These are phyloP conservation scores for Thermophis baileyi DNA, from an alignment of 2,113 vertebrate species.

Conservation along the genomic window DNA sequence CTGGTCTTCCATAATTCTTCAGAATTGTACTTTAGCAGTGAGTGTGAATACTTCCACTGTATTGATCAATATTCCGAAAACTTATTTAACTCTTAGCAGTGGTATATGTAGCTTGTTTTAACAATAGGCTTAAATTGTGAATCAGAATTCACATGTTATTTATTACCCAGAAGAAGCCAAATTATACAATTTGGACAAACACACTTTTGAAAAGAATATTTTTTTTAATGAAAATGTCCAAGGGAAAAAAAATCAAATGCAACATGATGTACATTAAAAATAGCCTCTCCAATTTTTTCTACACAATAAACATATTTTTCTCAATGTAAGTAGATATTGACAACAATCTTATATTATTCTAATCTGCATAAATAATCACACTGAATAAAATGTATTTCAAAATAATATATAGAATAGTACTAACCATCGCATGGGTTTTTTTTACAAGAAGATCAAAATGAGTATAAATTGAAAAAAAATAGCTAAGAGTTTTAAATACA, in stretches of 20 bases:
- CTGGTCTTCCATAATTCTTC: neutral
- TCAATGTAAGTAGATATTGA: neutral
- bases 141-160: neutral
- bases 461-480: neutral
- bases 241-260: neutral
- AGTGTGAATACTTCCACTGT: neutral
- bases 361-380: neutral
- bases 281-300: neutral
- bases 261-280: neutral
- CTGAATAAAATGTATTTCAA: neutral
- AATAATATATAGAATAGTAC: neutral
- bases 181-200: neutral
- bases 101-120: neutral
- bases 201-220: neutral
- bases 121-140: neutral
- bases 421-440: neutral
- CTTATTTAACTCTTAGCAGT: neutral
- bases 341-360: neutral
- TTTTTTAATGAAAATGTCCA: neutral
- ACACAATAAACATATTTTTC: neutral
- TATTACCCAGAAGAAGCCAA: neutral
- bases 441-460: neutral
- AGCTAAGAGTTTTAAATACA: neutral
- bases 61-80: neutral
- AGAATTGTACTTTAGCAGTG: neutral